Evolutionary conservation across 2,888 invertebrate genomes (phyloP), one percentile per base, ranked within the genome.

Genomic region (Drosophila basisetae): DNA sequence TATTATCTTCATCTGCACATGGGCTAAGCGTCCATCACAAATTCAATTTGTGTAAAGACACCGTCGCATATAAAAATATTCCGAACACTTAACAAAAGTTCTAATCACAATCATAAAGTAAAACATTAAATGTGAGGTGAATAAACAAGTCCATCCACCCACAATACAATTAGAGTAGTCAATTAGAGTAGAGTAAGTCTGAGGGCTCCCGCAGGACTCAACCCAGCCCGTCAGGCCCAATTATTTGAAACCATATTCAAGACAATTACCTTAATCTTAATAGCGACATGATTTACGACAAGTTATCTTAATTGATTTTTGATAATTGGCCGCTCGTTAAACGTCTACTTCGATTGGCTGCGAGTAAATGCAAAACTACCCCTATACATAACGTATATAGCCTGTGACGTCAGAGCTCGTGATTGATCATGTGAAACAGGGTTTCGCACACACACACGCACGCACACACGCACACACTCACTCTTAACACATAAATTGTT

Each of bases 371-470:
- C 50, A 61, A 41, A 72, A 68, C 73, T 76, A 87, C 65, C 50
- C 53, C 35, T 28, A 49, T 13, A 30, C 18, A 58, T 28, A 52
- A 43, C 3, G 22, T 13, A 2, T 13, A 68, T 33, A 35, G 65
- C n/a, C 13, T 56, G 68, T 91, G 89, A 91, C 84, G 89, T 83
- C 84, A 83, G 76, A 87, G 88, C 90, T 89, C 88, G 91, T 90
- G 90, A 90, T 91, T 75, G 91, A 91, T 90, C 90, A 90, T 91
- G 79, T 88, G 87, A 43, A 78, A 43, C 66, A 65, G 63, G 18
- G 25, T n/a, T 66, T 18, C 22, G 6, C 22, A 37, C 31, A 31
- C 72, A 64, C 37, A 54, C 31, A 52, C 25, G 50, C 50, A 58
- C 41, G 31, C 35, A 39, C 35, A 47, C 65, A 35, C 31, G 41